Conservation (phyloP, 2,113 vertebrate genomes). For the Cichladusa arquata region DNA sequence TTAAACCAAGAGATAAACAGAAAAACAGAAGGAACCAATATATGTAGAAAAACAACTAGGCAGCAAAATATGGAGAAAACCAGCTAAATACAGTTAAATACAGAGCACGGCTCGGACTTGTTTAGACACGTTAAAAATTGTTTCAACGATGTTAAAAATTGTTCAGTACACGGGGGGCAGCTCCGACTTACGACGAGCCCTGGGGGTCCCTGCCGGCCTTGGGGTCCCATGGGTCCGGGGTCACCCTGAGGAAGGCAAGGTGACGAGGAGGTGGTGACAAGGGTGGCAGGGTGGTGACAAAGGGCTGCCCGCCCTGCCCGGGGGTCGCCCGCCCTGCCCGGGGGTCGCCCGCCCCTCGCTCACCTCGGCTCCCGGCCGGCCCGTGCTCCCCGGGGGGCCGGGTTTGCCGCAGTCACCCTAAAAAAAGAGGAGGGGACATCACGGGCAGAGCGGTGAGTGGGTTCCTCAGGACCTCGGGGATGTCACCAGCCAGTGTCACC, state of each 20-base stretch:
- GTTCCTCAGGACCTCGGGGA: accelerated
- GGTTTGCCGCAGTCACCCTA: slow-evolving; percentile 89
- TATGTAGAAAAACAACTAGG: too few relatives aligned
- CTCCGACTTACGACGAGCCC: slow-evolving; percentile 84
- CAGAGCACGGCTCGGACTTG: too few relatives aligned
- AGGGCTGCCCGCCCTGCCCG: accelerated
- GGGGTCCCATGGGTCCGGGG: slow-evolving; percentile 85
- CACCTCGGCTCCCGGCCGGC: slow-evolving; percentile 86
- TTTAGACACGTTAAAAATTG: too few relatives aligned
- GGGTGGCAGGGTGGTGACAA: not conserved
- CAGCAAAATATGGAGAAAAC: too few relatives aligned
- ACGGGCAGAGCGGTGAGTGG: accelerated
- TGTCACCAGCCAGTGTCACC: not conserved
- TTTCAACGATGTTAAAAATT: too few relatives aligned
- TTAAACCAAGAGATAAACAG: too few relatives aligned
- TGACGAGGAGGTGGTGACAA: not conserved
- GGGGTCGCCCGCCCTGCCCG: not conserved
- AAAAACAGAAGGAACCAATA: too few relatives aligned
- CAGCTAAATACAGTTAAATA: too few relatives aligned
- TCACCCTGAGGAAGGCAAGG: slow-evolving; percentile 81
- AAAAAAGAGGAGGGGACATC: not conserved
- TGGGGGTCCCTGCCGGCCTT: slow-evolving; percentile 86
- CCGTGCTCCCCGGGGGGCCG: slow-evolving; percentile 81
- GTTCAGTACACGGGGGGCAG: too few relatives aligned
- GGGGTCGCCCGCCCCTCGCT: not conserved